These are phyloP conservation scores for Tapirus indicus DNA, from an alignment of 2,797 vertebrate species.

Conservation along the genomic window DNA sequence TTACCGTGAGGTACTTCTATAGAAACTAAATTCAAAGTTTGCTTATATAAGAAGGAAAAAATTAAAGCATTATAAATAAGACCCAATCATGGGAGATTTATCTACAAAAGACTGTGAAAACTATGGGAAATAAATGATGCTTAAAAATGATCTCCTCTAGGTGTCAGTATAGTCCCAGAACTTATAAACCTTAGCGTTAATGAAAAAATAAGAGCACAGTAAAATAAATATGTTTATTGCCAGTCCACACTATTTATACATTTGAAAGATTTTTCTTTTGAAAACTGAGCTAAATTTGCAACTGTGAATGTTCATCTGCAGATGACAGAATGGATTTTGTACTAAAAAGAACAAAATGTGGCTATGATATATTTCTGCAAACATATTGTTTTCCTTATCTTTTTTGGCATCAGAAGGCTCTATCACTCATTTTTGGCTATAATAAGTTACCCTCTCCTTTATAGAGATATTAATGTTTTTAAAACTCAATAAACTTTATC, in stretches of 20 bases:
- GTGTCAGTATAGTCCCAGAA: constrained; percentile 72
- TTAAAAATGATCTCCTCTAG: constrained; percentile 41
- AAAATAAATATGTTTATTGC: constrained; percentile 43
- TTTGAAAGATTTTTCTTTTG: constrained; percentile 56
- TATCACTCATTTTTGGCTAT: not conserved
- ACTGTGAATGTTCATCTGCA: constrained; percentile 41
- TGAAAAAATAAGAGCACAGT: not conserved
- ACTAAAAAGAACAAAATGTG: constrained; percentile 48
- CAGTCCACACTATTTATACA: constrained; percentile 32
- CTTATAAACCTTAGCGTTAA: not conserved
- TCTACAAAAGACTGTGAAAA: not conserved
- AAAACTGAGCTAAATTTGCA: constrained; percentile 67
- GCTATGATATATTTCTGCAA: constrained; percentile 14
- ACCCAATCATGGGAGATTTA: not conserved
- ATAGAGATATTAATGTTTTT: not conserved
- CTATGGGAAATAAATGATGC: not conserved
- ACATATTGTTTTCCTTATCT: not conserved
- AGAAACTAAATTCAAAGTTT: constrained; percentile 1
- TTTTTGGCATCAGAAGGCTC: not conserved
- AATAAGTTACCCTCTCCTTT: not conserved
- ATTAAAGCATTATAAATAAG: not conserved
- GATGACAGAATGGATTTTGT: constrained; percentile 43
- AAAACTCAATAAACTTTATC: not conserved
- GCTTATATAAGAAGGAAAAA: not conserved
- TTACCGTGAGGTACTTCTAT: not conserved